These are phyloP conservation scores for Aphelocoma californica DNA, from an alignment of 2,797 vertebrate species.

Conservation along the genomic window DNA sequence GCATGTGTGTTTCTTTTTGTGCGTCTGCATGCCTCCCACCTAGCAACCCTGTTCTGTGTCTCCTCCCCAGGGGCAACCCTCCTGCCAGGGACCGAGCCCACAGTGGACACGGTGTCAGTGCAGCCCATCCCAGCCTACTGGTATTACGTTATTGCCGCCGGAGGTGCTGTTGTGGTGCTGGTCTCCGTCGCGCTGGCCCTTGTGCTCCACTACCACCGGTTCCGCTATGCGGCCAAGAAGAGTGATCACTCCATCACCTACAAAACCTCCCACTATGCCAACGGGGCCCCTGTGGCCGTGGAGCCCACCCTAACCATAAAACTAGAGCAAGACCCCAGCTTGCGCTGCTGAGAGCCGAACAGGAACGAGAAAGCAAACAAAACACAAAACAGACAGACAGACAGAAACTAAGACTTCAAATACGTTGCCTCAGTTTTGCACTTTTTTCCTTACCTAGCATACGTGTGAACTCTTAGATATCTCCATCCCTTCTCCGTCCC, in stretches of 20 bases:
- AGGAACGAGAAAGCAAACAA: slow-evolving; percentile 70
- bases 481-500: slow-evolving; percentile 35
- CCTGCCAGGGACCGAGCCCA: slow-evolving; percentile 93
- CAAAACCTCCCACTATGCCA: slow-evolving; percentile 89
- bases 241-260: slow-evolving; percentile 95
- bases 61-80: slow-evolving; percentile 98
- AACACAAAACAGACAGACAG: slow-evolving; percentile 68
- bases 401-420: slow-evolving; percentile 78
- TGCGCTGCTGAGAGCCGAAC: slow-evolving; percentile 84
- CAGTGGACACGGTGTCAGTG: slow-evolving; percentile 95
- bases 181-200: slow-evolving; percentile 88
- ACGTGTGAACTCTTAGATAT: slow-evolving; percentile 76
- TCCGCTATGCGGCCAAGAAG: slow-evolving; percentile 96
- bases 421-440: slow-evolving; percentile 83
- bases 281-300: slow-evolving; percentile 82
- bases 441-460: slow-evolving; percentile 80
- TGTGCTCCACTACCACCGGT: slow-evolving; percentile 95
- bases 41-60: slow-evolving; percentile 93
- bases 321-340: slow-evolving; percentile 89
- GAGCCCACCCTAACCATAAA: slow-evolving; percentile 95
- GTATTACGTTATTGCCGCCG: slow-evolving; percentile 98
- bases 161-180: slow-evolving; percentile 92
- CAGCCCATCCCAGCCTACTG: slow-evolving; percentile 95
- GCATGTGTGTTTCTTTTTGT: slow-evolving; percentile 75
- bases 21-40: slow-evolving; percentile 83